These are phyloP conservation scores for Spodoptera littoralis DNA, from an alignment of 2,888 invertebrate species.

Conservation along the genomic window DNA sequence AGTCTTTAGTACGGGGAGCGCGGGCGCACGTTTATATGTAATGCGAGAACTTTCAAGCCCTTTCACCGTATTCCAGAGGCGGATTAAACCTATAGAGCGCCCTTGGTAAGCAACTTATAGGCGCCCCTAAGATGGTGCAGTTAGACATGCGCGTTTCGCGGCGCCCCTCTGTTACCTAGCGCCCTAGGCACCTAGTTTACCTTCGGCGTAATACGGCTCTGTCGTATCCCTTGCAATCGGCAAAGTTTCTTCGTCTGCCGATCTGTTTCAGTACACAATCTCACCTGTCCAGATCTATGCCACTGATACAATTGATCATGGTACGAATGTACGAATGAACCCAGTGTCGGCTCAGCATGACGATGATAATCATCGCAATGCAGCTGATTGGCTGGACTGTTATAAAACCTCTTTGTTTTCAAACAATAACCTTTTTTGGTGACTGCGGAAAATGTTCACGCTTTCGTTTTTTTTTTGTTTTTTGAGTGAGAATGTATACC, in stretches of 20 bases:
- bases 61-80: conserved; percentile 66
- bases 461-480: conserved; percentile 23
- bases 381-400: conserved; percentile 6
- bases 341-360: conserved; percentile 34
- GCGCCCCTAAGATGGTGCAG: too few relatives aligned
- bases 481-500: not conserved
- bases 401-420: conserved; percentile 31
- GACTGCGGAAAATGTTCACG: conserved; percentile 18
- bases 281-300: conserved; percentile 49
- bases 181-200: too few relatives aligned
- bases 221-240: conserved; percentile 62
- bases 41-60: conserved; percentile 72
- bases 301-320: conserved; percentile 45
- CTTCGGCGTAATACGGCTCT: too few relatives aligned
- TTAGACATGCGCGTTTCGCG: too few relatives aligned
- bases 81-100: too few relatives aligned
- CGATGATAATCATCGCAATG: conserved; percentile 40
- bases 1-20: conserved; percentile 36
- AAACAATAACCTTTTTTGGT: conserved; percentile 21
- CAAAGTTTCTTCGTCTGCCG: conserved; percentile 54
- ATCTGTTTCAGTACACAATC: conserved; percentile 57
- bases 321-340: conserved; percentile 26
- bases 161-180: too few relatives aligned
- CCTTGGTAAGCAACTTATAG: too few relatives aligned
- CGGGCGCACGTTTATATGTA: conserved; percentile 54